Conservation (phyloP, 92 coral and sea anemone species). For the Paramuricea clavata region DNA sequence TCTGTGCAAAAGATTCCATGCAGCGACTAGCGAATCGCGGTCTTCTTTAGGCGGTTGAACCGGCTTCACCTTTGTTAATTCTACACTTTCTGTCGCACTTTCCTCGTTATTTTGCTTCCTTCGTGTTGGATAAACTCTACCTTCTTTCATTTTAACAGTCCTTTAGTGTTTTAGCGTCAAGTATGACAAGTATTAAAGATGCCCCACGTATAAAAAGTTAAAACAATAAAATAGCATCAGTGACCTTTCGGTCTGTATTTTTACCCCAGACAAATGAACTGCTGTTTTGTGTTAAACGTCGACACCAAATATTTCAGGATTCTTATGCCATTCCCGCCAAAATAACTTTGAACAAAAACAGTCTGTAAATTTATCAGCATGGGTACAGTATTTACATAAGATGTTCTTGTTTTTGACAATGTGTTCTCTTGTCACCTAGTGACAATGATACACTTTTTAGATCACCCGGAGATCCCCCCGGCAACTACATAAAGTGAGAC, state of each 20-base stretch:
- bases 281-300: conserved; percentile 14
- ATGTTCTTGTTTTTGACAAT: not conserved
- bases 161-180: not conserved
- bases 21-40: conserved; percentile 12
- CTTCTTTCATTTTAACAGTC: conserved; percentile 29
- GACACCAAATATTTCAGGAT: not conserved
- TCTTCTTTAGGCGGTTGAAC: not conserved
- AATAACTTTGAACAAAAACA: not conserved
- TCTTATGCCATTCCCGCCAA: not conserved
- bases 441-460: not conserved
- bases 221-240: not conserved
- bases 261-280: not conserved
- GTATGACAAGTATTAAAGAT: too few species aligned
- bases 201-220: too few species aligned
- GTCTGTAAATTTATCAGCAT: not conserved
- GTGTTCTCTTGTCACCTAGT: not conserved
- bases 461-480: not conserved
- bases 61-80: conserved; percentile 21
- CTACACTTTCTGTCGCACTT: conserved; percentile 11
- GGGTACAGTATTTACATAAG: not conserved
- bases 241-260: conserved; percentile 9
- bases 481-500: not conserved
- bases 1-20: conserved; percentile 72
- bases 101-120: not conserved
- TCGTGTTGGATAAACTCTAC: conserved; percentile 37